Conservation (phyloP, 30 jellyfish, hydroid and myxozoan genomes). For the Hydractinia symbiolongicarpus region DNA sequence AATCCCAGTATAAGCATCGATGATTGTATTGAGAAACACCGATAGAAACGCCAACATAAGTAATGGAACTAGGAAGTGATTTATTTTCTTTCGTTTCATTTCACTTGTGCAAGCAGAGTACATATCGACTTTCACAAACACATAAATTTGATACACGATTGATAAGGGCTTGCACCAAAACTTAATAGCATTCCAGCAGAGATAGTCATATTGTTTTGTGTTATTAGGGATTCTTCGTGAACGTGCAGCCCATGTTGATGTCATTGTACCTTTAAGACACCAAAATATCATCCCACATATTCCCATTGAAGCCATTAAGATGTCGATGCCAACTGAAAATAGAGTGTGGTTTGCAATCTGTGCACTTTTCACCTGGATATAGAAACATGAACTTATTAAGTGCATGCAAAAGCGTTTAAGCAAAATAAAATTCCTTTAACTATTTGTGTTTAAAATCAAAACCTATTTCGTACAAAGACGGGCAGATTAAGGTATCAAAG, state of each 20-base stretch:
- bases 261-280: conserved; percentile 5
- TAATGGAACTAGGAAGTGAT: background rate
- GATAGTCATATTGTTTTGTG: background rate
- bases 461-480: too few species aligned
- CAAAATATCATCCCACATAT: conserved; percentile 7
- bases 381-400: too few species aligned
- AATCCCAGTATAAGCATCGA: conserved; percentile 1
- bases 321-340: background rate
- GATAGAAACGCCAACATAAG: background rate
- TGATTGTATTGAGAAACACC: background rate
- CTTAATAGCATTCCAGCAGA: background rate
- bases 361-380: too few species aligned
- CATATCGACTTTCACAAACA: background rate
- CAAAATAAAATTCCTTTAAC: too few species aligned
- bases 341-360: too few species aligned
- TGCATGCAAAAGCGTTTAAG: too few species aligned
- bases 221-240: background rate
- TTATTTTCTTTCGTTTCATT: background rate
- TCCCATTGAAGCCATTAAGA: background rate
- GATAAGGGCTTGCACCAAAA: background rate
- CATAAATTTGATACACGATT: background rate
- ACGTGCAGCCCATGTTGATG: background rate
- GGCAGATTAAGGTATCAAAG: too few species aligned
- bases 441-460: too few species aligned
- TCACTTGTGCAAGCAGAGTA: background rate